Base-by-base conservation (phyloP, 2,797 vertebrate genomes). In the Balearica regulorum region DNA sequence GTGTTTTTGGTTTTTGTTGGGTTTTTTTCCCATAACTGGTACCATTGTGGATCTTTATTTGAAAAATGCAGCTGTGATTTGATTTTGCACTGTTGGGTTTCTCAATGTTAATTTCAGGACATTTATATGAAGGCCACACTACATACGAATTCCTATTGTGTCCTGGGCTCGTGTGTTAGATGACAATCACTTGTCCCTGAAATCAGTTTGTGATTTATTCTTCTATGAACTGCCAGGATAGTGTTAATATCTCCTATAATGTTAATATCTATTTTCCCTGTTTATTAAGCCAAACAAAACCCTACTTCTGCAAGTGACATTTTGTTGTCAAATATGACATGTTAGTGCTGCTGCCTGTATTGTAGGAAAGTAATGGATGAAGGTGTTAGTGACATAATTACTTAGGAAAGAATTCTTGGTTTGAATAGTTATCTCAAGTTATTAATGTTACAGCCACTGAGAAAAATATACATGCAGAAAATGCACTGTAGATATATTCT, bases 21-120 rank as follows among this genome's bases (percentile, higher is more conserved):
- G 13, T 43, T 43, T 43, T 0, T 0, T 26, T 9, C 20, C 21
- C 4, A 0, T 54, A 46, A 44, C 33, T n/a, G 17, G 8, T 68
- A 16, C 17, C 8, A 13, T 72, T 91, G 73, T 71, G 24, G 5
- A 48, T 25, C 4, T 39, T 46, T 62, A 44, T 81, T 75, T 91
- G 12, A 69, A 91, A 75, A 90, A 61, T 51, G 9, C 17, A 72
- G 5, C 39, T 72, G 16, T 69, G 37, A 8, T 5, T 55, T 81
- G 29, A 1, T 61, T 90, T 90, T 54, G 2, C 69, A 22, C 13
- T 48, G 7, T 73, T 65, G 68, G 5, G 3, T 86, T 92, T 87
- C 28, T 66, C 35, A 48, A 0, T 71, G 13, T 84, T 82, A 41
- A 49, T 79, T 78, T 89, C 14, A 37, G 16, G 29, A 76, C 9